Conservation (phyloP, 2,113 vertebrate species). For the Seriola quinqueradiata region DNA sequence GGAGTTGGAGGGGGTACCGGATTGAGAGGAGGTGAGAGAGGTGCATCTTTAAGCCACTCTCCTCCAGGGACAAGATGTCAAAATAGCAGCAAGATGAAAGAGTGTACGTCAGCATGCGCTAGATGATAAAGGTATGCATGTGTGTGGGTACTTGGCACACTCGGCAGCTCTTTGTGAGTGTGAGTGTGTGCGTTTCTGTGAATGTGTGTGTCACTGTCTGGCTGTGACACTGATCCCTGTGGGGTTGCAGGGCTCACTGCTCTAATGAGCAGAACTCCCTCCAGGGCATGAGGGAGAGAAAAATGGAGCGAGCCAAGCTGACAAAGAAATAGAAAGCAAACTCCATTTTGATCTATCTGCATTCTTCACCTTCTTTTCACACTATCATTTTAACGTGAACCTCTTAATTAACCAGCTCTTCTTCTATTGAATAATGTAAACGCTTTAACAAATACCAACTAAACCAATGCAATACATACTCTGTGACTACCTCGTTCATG, state of each 20-base stretch:
- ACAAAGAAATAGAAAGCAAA: slow-evolving; percentile 66
- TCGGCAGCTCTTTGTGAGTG: slow-evolving; percentile 27
- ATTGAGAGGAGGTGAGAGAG: slow-evolving; percentile 45
- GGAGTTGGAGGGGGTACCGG: slow-evolving; percentile 22
- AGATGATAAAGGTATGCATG: slow-evolving; percentile 49
- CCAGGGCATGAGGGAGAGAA: slow-evolving; percentile 52
- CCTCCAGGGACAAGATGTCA: slow-evolving; percentile 67
- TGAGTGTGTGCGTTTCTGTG: neutral
- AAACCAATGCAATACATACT: neutral
- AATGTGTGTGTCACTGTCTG: slow-evolving; percentile 58
- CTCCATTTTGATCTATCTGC: slow-evolving; percentile 48
- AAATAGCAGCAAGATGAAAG: slow-evolving; percentile 67
- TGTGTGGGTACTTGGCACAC: slow-evolving; percentile 49
- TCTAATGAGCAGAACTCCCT: slow-evolving; percentile 81
- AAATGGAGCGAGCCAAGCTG: slow-evolving; percentile 47
- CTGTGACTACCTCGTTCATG: neutral
- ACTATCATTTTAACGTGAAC: neutral
- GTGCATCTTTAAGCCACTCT: slow-evolving; percentile 65
- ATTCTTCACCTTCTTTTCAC: slow-evolving; percentile 35
- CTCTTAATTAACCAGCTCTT: slow-evolving; percentile 1
- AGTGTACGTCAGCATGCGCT: slow-evolving; percentile 20
- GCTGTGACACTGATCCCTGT: slow-evolving; percentile 75
- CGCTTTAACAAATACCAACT: neutral
- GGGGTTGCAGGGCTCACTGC: slow-evolving; percentile 72
- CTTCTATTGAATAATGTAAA: neutral